Evolutionary conservation across 2,113 vertebrate genomes (phyloP).

Genomic region (Raphicerus campestris): DNA sequence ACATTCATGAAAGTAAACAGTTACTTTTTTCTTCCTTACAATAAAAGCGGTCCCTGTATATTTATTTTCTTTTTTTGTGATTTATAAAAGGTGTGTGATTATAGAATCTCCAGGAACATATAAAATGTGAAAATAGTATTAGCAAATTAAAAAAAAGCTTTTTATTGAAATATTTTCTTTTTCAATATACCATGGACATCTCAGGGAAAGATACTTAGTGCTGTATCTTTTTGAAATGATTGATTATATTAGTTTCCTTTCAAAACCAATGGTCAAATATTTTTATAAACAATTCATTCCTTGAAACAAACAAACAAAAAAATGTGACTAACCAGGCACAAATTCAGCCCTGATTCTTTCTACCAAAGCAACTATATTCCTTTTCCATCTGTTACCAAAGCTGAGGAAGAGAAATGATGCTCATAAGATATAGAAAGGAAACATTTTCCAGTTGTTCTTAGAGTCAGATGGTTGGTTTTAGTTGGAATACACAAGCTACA

Average conservation of each 20-base stretch:
- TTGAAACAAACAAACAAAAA: neutral
- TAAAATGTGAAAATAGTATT: constrained; percentile 14
- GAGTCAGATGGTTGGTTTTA: neutral
- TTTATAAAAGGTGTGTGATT: neutral
- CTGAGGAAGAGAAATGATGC: neutral
- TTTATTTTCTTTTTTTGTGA: constrained; percentile 36
- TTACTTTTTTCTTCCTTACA: constrained; percentile 14
- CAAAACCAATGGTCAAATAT: neutral
- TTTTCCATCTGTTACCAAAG: neutral
- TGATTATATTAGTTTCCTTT: neutral
- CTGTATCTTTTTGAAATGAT: neutral
- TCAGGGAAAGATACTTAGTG: neutral
- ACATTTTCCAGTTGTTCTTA: neutral
- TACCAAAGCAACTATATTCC: neutral
- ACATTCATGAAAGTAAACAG: constrained; percentile 34
- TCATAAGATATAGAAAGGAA: neutral
- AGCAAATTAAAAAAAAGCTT: neutral
- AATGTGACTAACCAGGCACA: neutral
- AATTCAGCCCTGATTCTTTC: neutral
- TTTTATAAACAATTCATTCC: neutral
- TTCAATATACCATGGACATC: neutral
- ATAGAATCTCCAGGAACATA: neutral
- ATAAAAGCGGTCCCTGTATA: neutral
- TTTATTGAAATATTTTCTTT: neutral
- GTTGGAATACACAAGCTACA: neutral